phyloP scores from a whole-genome alignment of 2,113 vertebrate genomes.

The Craseonycteris thonglongyai region DNA sequence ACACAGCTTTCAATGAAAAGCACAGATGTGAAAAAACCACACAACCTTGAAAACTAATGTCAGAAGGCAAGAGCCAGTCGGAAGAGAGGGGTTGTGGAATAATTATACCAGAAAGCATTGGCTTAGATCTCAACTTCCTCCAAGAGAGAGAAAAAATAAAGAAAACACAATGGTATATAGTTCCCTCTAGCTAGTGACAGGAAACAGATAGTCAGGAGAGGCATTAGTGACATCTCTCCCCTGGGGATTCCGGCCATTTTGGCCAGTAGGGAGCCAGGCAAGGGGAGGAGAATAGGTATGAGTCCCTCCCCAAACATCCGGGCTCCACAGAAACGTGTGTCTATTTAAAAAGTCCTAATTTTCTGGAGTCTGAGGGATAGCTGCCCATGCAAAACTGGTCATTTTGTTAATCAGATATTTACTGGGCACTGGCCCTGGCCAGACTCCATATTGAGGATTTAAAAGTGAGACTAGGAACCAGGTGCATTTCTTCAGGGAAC shows the following conservation, averaged over 20 bases:
- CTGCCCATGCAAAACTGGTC: not conserved
- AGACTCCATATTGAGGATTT: not conserved
- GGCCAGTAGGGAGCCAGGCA: not conserved
- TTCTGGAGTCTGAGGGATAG: not conserved
- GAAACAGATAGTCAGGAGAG: not conserved
- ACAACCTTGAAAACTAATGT: not conserved
- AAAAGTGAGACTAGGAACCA: not conserved
- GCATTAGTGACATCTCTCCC: not conserved
- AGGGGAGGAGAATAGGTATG: not conserved
- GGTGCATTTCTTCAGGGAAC: not conserved
- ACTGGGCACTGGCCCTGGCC: not conserved
- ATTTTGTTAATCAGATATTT: conserved; percentile 4
- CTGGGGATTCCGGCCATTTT: not conserved
- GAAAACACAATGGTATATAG: not conserved
- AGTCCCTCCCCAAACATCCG: not conserved
- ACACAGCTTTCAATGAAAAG: not conserved
- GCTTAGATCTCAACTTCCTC: not conserved
- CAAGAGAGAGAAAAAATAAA: not conserved
- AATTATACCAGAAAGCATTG: not conserved
- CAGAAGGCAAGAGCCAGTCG: not conserved
- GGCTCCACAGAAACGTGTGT: not conserved
- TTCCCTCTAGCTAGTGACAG: not conserved
- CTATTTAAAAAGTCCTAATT: not conserved
- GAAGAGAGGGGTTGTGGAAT: not conserved
- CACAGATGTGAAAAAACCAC: not conserved